Conservation (phyloP, 2,797 vertebrate genomes). For the Karalla daura region DNA sequence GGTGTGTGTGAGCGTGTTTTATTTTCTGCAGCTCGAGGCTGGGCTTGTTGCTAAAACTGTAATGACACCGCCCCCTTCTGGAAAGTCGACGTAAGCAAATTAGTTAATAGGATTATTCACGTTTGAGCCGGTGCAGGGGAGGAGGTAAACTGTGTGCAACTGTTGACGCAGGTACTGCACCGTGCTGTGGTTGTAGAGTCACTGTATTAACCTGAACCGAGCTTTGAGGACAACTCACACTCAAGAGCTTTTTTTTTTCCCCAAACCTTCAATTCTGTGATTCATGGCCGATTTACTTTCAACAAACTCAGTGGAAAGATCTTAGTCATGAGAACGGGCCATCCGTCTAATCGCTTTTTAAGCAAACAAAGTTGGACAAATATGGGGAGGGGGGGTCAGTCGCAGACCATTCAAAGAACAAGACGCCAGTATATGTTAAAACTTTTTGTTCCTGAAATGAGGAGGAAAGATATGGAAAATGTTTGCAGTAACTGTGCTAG, state of each 20-base stretch:
- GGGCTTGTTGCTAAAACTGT: constrained; percentile 60
- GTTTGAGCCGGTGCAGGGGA: neutral
- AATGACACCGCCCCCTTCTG: constrained; percentile 81
- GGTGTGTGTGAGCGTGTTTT: too few relatives aligned
- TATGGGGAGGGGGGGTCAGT: neutral
- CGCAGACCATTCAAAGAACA: neutral
- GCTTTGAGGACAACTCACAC: neutral
- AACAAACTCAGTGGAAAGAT: constrained; percentile 18
- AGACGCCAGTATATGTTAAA: neutral
- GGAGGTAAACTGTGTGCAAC: constrained; percentile 10
- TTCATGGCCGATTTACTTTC: neutral
- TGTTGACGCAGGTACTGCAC: neutral
- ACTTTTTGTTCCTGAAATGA: neutral
- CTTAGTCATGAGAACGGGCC: constrained; percentile 46
- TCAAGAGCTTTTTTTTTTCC: neutral
- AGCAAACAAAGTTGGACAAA: neutral
- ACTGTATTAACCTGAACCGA: neutral
- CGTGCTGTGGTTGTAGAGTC: neutral
- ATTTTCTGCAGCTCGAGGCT: neutral
- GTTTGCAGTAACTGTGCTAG: neutral
- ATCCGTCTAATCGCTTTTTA: neutral
- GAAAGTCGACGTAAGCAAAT: constrained; percentile 66
- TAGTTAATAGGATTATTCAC: constrained; percentile 67
- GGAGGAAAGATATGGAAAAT: neutral
- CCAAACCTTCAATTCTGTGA: neutral